phyloP scores from a whole-genome alignment of 1,140 invertebrate species.

The Gonatopus flavifemur region DNA sequence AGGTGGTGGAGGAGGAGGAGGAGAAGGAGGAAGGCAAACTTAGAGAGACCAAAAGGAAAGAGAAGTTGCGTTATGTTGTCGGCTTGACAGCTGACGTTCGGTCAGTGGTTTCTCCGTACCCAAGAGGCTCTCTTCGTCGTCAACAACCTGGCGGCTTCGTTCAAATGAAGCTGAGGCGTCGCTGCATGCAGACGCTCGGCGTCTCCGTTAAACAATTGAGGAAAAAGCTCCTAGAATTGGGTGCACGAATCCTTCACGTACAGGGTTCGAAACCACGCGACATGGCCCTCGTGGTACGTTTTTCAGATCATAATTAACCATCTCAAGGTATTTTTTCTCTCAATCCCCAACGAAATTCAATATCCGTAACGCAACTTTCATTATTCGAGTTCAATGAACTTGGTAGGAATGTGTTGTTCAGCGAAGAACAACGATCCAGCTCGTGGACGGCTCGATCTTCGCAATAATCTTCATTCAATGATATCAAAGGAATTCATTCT shows the following conservation, averaged over 20 bases:
- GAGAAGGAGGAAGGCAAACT: neutral
- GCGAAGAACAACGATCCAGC: no score
- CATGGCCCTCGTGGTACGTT: constrained; percentile 55
- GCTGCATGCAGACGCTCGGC: constrained; percentile 57
- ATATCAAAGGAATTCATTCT: no score
- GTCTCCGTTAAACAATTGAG: constrained; percentile 54
- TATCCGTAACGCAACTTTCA: no score
- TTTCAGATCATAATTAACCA: no score
- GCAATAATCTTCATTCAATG: no score
- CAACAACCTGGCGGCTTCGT: constrained; percentile 49
- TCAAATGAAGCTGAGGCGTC: constrained; percentile 57
- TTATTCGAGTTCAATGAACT: no score
- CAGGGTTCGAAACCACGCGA: constrained; percentile 49
- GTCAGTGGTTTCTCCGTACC: constrained; percentile 43
- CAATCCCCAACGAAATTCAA: no score
- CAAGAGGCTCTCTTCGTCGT: no score
- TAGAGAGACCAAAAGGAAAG: constrained; percentile 10
- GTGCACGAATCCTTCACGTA: constrained; percentile 50
- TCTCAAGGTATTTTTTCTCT: no score
- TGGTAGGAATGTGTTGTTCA: no score
- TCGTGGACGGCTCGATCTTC: no score
- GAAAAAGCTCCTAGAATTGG: constrained; percentile 51
- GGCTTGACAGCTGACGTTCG: constrained; percentile 46
- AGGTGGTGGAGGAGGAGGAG: constrained; percentile 6
- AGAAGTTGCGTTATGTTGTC: constrained; percentile 33